Conservation (phyloP, 2,797 vertebrate species). For the Xiphorhynchus erythropygius region DNA sequence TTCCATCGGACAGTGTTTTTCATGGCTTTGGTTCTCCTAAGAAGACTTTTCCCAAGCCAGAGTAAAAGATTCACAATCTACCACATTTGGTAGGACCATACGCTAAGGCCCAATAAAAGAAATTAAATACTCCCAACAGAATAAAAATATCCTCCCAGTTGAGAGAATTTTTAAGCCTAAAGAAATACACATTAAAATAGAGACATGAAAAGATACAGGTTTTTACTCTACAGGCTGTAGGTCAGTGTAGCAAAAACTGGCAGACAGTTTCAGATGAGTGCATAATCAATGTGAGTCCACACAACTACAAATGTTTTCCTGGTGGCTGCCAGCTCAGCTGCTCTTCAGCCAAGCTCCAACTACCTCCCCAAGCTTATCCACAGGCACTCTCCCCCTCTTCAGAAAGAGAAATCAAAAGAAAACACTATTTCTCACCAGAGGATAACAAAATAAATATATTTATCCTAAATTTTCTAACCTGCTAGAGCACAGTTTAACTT, state of each 20-base stretch:
- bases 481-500: not conserved
- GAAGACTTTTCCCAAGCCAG: not conserved
- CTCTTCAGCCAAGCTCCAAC: not conserved
- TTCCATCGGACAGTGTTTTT: not conserved
- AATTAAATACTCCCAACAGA: not conserved
- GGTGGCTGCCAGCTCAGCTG: not conserved
- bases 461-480: not conserved
- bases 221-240: not conserved
- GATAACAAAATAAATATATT: not conserved
- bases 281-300: not conserved
- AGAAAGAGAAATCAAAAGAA: not conserved
- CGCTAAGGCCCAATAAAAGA: not conserved
- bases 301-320: not conserved
- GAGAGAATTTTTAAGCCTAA: not conserved
- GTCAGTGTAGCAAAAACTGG: not conserved
- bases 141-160: not conserved
- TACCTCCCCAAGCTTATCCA: not conserved
- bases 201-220: not conserved
- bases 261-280: not conserved
- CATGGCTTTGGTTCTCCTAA: not conserved
- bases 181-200: not conserved
- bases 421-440: not conserved
- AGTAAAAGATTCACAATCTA: not conserved
- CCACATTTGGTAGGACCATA: not conserved
- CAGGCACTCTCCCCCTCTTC: not conserved